Base-by-base conservation (phyloP, 2,888 invertebrate genomes). In the Caenorhabditis japonica region DNA sequence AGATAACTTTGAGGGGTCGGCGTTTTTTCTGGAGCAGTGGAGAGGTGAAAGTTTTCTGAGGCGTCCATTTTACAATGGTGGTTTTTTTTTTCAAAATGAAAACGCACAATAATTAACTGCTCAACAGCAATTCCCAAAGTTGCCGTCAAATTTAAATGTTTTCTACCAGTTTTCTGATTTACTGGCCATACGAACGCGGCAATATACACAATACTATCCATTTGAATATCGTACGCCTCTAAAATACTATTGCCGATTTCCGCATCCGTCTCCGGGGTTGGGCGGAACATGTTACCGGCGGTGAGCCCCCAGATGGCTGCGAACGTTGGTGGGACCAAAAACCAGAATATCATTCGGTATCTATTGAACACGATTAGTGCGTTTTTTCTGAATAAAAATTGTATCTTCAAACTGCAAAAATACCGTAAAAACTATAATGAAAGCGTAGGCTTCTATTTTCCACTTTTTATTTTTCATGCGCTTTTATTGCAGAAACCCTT, bases 131-230 rank as follows among this genome's bases (percentile, higher is more conserved):
- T 55, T 13, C 64, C 64, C n/a, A 49, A 33, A 1, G 49, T 36
- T 1, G 64, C 41, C 2, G 7, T 21, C 13, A 13, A 12, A 39
- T 64, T 64, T 19, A 56, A n/a, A 4, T 49, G 36, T 12, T 34
- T 33, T 7, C 0, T 15, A 0, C 49, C 55, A 0, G 47, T 55
- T 2, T 0, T 8, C 12, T 30, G n/a, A 5, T 56, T 41, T 13
- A 10, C 44, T 8, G 64, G 64, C 64, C 64, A 64, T 4, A 64
- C 49, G 30, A 53, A 64, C 33, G 64, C 64, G 5, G 64, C 64
- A 10, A 64, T 55, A 25, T 64, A 64, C 8, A 64, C 64, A 41
- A 64, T 64, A 7, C 49, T 41, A 13, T 30, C 4, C 15, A 64
- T 38, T 19, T 47, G 13, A 17, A 64, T 12, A 25, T 64, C 64